A percentile compares a stretch with the other conserved stretches of the same genome.
phyloP scores from a whole-genome alignment of 2,797 vertebrate species.

The Apogon hyalosoma region DNA sequence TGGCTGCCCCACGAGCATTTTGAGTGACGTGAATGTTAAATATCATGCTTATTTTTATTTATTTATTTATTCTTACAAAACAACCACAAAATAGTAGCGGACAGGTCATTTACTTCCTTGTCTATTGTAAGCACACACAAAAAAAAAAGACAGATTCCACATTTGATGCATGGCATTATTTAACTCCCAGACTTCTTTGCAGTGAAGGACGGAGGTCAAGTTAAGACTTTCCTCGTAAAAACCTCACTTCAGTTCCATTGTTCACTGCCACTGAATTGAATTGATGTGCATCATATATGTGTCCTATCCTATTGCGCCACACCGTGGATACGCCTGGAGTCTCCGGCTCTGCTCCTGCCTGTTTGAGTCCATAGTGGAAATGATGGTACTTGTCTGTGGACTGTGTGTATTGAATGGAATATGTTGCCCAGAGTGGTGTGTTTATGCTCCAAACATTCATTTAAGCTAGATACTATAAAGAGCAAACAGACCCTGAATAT shows the following conservation, averaged over 20 bases:
- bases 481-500: slow-evolving; percentile 53
- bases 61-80: neutral
- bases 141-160: neutral
- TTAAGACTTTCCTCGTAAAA: slow-evolving; percentile 38
- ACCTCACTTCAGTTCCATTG: slow-evolving; percentile 64
- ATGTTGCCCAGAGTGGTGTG: slow-evolving; percentile 60
- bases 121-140: neutral
- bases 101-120: neutral
- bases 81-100: too few species aligned
- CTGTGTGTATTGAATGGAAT: slow-evolving; percentile 53
- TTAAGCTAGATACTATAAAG: slow-evolving; percentile 64
- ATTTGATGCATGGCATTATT: slow-evolving; percentile 1
- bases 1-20: neutral
- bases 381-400: slow-evolving; percentile 42
- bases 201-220: slow-evolving; percentile 40
- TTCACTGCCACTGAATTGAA: slow-evolving; percentile 65
- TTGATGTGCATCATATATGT: slow-evolving; percentile 49
- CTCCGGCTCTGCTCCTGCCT: slow-evolving; percentile 24
- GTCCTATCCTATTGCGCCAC: slow-evolving; percentile 85
- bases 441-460: slow-evolving; percentile 65
- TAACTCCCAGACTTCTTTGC: slow-evolving; percentile 31
- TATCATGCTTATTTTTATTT: neutral
- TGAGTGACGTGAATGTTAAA: neutral
- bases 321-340: slow-evolving; percentile 68
- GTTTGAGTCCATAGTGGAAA: slow-evolving; percentile 29